Percentiles rank a stretch among this genome's conserved stretches.
phyloP scores from a whole-genome alignment of 2,888 invertebrate species.

The Caenorhabditis wallacei region DNA sequence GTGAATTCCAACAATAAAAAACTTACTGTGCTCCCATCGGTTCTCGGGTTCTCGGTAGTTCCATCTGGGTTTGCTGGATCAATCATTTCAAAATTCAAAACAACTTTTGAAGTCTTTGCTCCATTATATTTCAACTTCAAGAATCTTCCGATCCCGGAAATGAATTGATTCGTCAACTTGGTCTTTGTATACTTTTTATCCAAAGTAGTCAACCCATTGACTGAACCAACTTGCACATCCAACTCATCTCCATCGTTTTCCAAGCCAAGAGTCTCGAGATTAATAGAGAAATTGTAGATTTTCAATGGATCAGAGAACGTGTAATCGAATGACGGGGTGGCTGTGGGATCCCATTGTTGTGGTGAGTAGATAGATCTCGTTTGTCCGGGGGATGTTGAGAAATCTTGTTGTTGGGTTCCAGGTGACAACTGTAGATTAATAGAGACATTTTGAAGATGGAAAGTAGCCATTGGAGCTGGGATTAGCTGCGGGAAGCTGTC shows the following conservation, averaged over 20 bases:
- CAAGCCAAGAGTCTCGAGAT: constrained; percentile 14
- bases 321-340: constrained; percentile 39
- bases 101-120: constrained; percentile 27
- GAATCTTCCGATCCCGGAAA: constrained; percentile 43
- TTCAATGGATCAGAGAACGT: constrained; percentile 32
- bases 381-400: constrained; percentile 8
- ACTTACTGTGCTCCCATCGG: too few species aligned
- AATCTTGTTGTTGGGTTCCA: neutral
- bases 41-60: constrained; percentile 25
- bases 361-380: constrained; percentile 35
- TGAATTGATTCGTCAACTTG: neutral
- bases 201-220: constrained; percentile 38
- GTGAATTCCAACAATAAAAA: too few species aligned
- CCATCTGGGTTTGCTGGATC: constrained; percentile 16
- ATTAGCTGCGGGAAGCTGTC: constrained; percentile 45
- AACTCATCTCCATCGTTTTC: constrained; percentile 48
- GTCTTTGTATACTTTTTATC: constrained; percentile 49
- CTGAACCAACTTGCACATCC: constrained; percentile 50
- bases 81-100: constrained; percentile 41
- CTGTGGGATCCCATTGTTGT: constrained; percentile 37
- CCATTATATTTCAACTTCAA: constrained; percentile 43
- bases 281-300: constrained; percentile 49
- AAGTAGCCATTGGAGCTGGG: constrained; percentile 43
- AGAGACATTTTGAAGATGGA: constrained; percentile 17
- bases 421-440: constrained; percentile 5